Evolutionary conservation across 2,113 vertebrate species (phyloP), one percentile per base, ranked within the genome.

Genomic region (Pipa parva): DNA sequence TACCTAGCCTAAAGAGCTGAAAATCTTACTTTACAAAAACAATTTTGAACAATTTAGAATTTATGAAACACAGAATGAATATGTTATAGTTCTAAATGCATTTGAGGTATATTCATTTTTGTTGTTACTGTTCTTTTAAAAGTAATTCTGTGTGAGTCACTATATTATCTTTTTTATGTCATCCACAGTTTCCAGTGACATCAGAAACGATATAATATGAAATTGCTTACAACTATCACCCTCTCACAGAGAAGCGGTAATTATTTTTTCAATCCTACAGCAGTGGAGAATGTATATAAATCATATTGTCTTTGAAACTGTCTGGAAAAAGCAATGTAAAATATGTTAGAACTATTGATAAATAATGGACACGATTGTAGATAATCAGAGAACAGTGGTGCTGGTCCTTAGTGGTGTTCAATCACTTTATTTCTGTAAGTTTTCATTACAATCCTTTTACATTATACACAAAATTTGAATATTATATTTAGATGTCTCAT

Each of bases 401-500:
- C 5, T 42, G 37, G 37, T 6, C n/a, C 12, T 2, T 13, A n/a
- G 13, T 17, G 13, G 2, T 15, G 39, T 17, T 42, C 17, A 6
- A 6, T n/a, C 15, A 42, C 39, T 42, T 42, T 42, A 15, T 2
- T n/a, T 42, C 5, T 42, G 3, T 42, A 13, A 4, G 10, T 42
- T 15, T 5, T 42, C 39, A 18, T 1, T 11, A 42, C 17, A n/a
- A 17, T 5, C 39, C 39, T 42, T 42, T n/a, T 7, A n/a, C 17
- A 42, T 42, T n/a, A 5, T n/a, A 42, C 13, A n/a, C 39, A n/a
- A 17, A 15, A 13, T 5, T 42, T 42, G 39, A 69, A 54, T 25
- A 54, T 68, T 70, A 61, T 61, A 70, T 61, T 70, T 18, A 26
- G 33, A 51, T 58, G 42, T 36, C 33, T 68, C 12, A 9, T 50